Percentiles rank a stretch among this genome's conserved stretches.
Conservation (phyloP, 2,888 invertebrate genomes). For the Cacoxenus indagator region DNA sequence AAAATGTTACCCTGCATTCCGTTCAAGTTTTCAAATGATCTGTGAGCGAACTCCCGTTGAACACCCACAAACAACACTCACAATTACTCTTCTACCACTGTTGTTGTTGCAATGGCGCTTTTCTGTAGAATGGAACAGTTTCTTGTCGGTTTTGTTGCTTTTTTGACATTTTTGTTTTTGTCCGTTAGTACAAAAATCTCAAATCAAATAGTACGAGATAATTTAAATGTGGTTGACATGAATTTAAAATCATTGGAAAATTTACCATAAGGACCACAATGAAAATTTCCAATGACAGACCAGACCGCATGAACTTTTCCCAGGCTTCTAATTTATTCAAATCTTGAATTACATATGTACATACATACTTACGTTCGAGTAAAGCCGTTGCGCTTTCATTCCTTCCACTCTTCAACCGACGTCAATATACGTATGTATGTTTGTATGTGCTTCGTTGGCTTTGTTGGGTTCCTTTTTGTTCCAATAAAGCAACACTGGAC, state of each 20-base stretch:
- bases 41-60: no score
- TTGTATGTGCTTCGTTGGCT: no score
- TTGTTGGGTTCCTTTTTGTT: no score
- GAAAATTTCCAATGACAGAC: slow-evolving; percentile 32
- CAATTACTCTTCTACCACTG: no score
- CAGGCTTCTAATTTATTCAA: background rate
- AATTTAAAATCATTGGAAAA: slow-evolving; percentile 55
- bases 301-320: background rate
- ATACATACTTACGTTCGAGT: background rate
- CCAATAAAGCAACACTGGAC: no score
- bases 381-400: background rate
- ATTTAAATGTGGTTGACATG: slow-evolving; percentile 61
- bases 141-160: slow-evolving; percentile 16
- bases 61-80: no score
- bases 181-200: slow-evolving; percentile 55
- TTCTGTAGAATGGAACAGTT: background rate
- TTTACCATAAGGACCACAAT: slow-evolving; percentile 42
- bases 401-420: no score
- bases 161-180: slow-evolving; percentile 38
- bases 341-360: no score
- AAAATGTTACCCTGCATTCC: background rate
- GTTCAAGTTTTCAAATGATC: background rate
- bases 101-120: no score
- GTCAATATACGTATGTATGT: no score
- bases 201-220: slow-evolving; percentile 64